Base-by-base conservation (phyloP, 1,140 invertebrate genomes). In the Drosophila aff. region DNA sequence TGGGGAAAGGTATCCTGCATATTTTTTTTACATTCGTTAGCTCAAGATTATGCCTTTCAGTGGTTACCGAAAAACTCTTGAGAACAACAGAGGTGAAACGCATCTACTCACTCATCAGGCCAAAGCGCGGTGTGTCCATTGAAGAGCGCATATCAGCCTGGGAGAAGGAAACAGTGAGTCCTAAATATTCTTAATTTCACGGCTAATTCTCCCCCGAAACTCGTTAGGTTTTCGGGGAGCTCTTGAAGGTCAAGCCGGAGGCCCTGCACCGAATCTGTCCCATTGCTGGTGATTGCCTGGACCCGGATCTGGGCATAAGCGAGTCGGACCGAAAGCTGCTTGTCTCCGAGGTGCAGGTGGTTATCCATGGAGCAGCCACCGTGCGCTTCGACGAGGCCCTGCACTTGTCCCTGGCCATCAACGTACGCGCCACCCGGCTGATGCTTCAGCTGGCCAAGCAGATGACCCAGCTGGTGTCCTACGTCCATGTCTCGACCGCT, bases 281-380 rank as follows among this genome's bases (percentile, higher is more conserved):
- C 0, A 93, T 96, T n/a, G 91, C 93, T 4, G 95, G 95, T 0
- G 95, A 95, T 60, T 94, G 94, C 26, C 78, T 85, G 36, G 64
- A 94, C 95, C 95, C 1, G 95, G 94, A 23, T 6, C 92, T 98
- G 0, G 97, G 96, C 2, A 93, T 98, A 0, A 94, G 93, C 28
- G 91, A 94, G 1, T 91, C 94, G 53, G 95, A 97, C 61, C 74
- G 75, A 0, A 28, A 41, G 21, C 26, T 73, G 2, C 58, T 89
- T 2, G 15, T 18, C 1, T 43, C 78, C 11, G 65, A 95, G 57
- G 94, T 97, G 3, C 73, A 95, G 31, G 93, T 98, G 95, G 94
- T 98, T 0, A 96, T 98, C 83, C 97, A 98, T 80, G 95, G 94
- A 8, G 98, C 98, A 0, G 98, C 98, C 0, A 98, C 97, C 2